A percentile compares a stretch with the other conserved stretches of the same genome.
phyloP scores from a whole-genome alignment of 2,113 vertebrate species.

The Riparia riparia region DNA sequence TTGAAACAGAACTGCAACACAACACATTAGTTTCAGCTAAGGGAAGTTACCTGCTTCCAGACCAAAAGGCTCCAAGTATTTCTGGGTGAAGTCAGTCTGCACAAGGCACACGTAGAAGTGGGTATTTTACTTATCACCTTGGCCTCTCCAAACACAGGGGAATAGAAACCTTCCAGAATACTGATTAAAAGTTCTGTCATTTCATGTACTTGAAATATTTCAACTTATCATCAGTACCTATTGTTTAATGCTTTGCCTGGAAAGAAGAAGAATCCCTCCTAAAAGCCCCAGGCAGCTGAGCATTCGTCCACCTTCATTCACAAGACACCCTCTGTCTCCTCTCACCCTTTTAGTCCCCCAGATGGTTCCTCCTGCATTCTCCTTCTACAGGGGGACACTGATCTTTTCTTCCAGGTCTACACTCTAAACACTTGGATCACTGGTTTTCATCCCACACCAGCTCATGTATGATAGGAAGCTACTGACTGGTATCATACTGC shows the following conservation, averaged over 20 bases:
- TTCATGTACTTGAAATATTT: background rate
- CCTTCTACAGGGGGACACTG: background rate
- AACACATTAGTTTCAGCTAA: background rate
- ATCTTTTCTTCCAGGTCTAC: background rate
- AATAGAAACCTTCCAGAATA: background rate
- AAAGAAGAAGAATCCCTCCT: background rate
- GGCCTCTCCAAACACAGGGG: background rate
- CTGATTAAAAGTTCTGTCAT: background rate
- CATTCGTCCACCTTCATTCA: background rate
- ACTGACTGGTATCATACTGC: background rate
- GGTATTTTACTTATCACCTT: background rate
- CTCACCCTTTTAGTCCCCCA: background rate
- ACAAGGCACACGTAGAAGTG: fast-evolving
- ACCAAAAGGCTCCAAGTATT: background rate
- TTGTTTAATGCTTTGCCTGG: background rate
- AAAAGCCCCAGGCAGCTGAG: background rate
- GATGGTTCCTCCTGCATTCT: background rate
- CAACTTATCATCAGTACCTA: background rate
- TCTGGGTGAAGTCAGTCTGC: background rate
- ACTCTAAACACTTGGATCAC: background rate
- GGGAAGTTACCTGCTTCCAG: background rate
- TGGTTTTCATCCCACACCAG: background rate
- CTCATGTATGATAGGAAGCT: background rate
- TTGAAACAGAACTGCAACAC: background rate
- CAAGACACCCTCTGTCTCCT: background rate